A percentile compares a stretch with the other conserved stretches of the same genome.
These are phyloP conservation scores for Cyprinodon brontotheroides DNA, from an alignment of 2,113 vertebrate species.

Conservation along the genomic window DNA sequence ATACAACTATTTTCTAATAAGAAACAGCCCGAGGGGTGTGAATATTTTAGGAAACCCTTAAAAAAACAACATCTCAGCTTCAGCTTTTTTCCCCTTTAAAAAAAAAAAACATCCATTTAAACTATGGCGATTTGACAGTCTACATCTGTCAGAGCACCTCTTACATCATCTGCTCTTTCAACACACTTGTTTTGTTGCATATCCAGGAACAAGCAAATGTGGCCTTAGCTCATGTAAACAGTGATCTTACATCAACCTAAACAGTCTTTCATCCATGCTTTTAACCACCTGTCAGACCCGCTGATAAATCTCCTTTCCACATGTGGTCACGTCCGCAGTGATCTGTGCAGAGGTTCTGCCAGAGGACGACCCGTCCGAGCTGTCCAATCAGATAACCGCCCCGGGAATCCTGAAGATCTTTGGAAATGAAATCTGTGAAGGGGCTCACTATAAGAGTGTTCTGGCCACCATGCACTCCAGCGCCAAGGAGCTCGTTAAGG, in stretches of 20 bases:
- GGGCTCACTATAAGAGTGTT: conserved; percentile 83
- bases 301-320: not conserved
- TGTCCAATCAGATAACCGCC: conserved; percentile 82
- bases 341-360: conserved; percentile 23
- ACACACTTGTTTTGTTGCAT: not conserved
- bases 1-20: not conserved
- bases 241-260: not conserved
- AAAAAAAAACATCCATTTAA: not conserved
- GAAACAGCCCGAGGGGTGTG: not conserved
- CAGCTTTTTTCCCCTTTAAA: not conserved
- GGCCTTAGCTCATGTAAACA: not conserved
- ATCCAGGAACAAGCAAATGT: not conserved
- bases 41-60: no score
- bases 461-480: conserved; percentile 81
- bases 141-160: not conserved
- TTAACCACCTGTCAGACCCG: not conserved
- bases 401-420: conserved; percentile 85
- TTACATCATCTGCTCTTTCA: not conserved
- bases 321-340: conserved; percentile 32
- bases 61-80: not conserved
- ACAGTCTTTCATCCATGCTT: not conserved
- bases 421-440: conserved; percentile 80
- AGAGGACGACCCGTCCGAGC: conserved; percentile 78
- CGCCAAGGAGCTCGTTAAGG: conserved; percentile 83
- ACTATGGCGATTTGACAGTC: not conserved